Percentiles rank a stretch among this genome's conserved stretches.
These are phyloP conservation scores for Euzetes globulus DNA, from an alignment of 2,888 invertebrate species.

Conservation along the genomic window DNA sequence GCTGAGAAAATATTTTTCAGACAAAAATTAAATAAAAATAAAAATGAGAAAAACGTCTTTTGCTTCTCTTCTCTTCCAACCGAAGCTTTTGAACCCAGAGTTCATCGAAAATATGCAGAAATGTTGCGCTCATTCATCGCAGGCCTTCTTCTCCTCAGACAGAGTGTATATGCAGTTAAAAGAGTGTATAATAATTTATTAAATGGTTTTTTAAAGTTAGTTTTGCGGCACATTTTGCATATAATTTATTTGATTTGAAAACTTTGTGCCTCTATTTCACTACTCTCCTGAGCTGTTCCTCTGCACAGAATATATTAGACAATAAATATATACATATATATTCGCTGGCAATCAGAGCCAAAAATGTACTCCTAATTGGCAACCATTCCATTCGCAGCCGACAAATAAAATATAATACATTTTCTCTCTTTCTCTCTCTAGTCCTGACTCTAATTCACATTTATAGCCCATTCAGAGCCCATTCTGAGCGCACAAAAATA, in stretches of 20 bases:
- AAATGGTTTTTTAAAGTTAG: neutral
- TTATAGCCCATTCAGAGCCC: neutral
- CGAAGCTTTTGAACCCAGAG: too few species aligned
- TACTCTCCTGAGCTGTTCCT: neutral
- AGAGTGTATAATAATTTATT: neutral
- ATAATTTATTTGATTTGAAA: neutral
- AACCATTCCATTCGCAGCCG: neutral
- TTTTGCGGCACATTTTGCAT: constrained; percentile 9
- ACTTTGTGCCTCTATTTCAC: neutral
- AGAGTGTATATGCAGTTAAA: neutral
- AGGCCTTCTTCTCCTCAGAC: too few species aligned
- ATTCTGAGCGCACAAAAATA: too few species aligned
- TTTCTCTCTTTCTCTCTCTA: neutral
- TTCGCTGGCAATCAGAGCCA: neutral
- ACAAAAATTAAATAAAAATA: too few species aligned
- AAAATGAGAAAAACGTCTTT: too few species aligned
- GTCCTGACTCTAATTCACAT: neutral
- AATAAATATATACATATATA: neutral
- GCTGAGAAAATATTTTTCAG: neutral
- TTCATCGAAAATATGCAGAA: too few species aligned
- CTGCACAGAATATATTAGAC: neutral
- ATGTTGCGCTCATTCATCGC: too few species aligned
- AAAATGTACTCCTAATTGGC: constrained; percentile 21
- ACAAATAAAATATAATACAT: constrained; percentile 8
- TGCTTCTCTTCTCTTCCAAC: too few species aligned